Conservation (phyloP, 2,113 vertebrate genomes). For the Bettongia penicillata region DNA sequence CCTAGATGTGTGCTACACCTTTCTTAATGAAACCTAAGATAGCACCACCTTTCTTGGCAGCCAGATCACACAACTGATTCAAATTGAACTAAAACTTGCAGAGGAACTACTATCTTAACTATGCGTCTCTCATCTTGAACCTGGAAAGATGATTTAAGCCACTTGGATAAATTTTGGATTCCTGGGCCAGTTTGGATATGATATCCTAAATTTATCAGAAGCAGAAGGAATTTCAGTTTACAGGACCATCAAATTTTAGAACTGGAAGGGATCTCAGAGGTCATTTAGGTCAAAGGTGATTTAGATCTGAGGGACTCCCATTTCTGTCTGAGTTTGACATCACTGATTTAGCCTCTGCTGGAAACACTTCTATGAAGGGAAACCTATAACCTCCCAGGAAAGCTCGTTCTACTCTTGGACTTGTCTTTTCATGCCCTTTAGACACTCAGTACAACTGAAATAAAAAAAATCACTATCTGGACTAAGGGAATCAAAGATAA, state of each 20-base stretch:
- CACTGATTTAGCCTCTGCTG: not conserved
- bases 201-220: slow-evolving; percentile 39
- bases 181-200: slow-evolving; percentile 1
- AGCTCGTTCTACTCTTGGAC: not conserved
- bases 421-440: not conserved
- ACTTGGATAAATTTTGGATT: slow-evolving; percentile 4
- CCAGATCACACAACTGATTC: not conserved
- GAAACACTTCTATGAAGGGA: not conserved
- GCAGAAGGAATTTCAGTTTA: not conserved
- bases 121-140: not conserved
- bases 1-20: not conserved
- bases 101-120: not conserved
- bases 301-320: not conserved
- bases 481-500: not conserved
- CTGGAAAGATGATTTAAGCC: not conserved
- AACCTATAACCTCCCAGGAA: not conserved
- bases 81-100: not conserved
- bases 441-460: not conserved
- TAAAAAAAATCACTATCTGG: not conserved
- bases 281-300: too few species aligned
- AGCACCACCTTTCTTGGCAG: not conserved
- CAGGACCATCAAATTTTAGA: not conserved
- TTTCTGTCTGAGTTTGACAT: not conserved
- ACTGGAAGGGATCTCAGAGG: too few species aligned
- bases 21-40: not conserved